phyloP scores from a whole-genome alignment of 2,113 vertebrate species.

The Strix aluco region DNA sequence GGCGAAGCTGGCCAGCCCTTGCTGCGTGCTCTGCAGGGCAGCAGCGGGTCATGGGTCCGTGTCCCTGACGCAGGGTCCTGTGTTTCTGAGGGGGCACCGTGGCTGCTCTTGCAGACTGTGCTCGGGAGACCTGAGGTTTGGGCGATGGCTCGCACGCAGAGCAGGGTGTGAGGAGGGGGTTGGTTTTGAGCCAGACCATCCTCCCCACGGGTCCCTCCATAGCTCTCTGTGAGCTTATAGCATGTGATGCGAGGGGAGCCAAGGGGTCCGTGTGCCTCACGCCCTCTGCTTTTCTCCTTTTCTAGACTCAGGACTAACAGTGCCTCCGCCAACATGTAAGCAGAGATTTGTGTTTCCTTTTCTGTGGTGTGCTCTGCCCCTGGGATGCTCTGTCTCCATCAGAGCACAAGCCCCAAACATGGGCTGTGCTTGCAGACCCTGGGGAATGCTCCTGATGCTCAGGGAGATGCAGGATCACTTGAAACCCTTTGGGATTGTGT shows the following conservation, averaged over 20 bases:
- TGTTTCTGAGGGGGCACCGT: not conserved
- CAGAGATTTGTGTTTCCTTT: not conserved
- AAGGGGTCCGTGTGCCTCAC: accelerated
- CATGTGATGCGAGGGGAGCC: accelerated
- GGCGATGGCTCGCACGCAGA: accelerated
- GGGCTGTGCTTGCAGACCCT: not conserved
- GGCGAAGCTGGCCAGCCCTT: not conserved
- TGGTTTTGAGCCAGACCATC: not conserved
- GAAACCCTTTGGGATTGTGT: not conserved
- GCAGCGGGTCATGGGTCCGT: accelerated
- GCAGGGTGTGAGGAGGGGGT: not conserved
- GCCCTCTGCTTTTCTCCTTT: not conserved
- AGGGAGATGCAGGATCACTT: accelerated
- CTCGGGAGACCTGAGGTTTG: not conserved
- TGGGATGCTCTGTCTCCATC: not conserved
- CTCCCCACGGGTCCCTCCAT: accelerated
- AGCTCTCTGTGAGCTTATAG: not conserved
- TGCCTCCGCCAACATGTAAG: not conserved
- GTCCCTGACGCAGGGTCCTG: accelerated
- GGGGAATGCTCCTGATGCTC: no score
- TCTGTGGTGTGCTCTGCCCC: not conserved
- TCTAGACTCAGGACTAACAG: not conserved
- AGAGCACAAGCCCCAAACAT: not conserved
- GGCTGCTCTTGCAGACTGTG: not conserved
- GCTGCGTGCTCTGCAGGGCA: accelerated